Evolutionary conservation across 2,888 invertebrate genomes (phyloP), one percentile per base, ranked within the genome.

Genomic region (Busseola fusca): DNA sequence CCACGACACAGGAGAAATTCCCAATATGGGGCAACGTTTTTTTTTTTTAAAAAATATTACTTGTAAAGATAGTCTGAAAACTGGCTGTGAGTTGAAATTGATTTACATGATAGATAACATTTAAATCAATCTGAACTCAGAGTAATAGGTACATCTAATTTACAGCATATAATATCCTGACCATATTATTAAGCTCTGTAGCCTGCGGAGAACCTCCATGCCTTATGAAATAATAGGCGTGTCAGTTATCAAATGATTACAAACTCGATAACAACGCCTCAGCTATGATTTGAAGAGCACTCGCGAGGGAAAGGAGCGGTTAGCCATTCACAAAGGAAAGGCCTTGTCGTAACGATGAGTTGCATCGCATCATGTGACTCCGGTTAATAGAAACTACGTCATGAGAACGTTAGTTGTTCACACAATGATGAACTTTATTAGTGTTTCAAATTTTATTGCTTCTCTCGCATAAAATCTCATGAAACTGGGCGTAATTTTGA

Each of bases 271-370:
- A 57, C 54, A 66, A 42, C 34, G 16, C 37, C 12, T 18, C 45
- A 45, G 16, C 48, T 45, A 64, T 25, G 48, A 50, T 59, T 48
- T 60, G 74, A 73, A 69, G 80, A 72, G 63, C 65, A 58, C 50
- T 64, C n/a, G 34, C 16, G 78, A 83, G 83, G 57, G 83, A 80
- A 80, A 83, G 83, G 82, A 62, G 64, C 74, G 63, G n/a, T 7
- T 52, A 54, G 71, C 75, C 80, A 80, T 83, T 80, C 83, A 80
- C 80, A 75, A 71, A 80, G 83, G 80, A 80, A 80, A 83, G 80
- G 80, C 83, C 80, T 83, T 80, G 80, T 64, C 42, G 70, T 80
- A 64, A 74, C 58, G 57, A 64, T 34, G 40, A 42, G 54, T 80
- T 74, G 66, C 71, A 60, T 30, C 59, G 65, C 34, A 72, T 80